Evolutionary conservation across 1,140 invertebrate species (phyloP).

Genomic region (Harlomillsia oculata): DNA sequence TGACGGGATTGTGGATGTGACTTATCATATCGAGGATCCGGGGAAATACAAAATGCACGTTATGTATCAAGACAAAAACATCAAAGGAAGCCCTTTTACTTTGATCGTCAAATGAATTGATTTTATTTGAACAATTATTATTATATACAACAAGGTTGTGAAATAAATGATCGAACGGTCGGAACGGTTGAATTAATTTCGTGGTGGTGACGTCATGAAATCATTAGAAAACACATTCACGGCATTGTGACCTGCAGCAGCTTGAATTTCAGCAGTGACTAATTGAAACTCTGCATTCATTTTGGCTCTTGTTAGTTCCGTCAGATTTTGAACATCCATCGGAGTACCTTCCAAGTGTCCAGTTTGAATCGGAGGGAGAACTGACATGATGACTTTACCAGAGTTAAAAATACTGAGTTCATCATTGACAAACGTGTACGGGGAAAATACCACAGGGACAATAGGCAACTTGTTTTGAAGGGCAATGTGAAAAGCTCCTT

Average conservation of each 20-base stretch:
- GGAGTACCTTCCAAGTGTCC: no score
- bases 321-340: constrained; percentile 42
- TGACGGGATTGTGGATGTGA: no score
- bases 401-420: constrained; percentile 65
- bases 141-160: no score
- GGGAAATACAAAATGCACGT: no score
- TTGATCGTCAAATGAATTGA: no score
- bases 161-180: no score
- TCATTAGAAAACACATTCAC: constrained; percentile 15
- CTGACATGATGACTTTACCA: constrained; percentile 51
- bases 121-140: no score
- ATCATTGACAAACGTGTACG: constrained; percentile 75
- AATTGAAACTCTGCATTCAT: constrained; percentile 39
- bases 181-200: no score
- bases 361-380: constrained; percentile 42
- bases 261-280: constrained; percentile 11
- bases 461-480: constrained; percentile 77
- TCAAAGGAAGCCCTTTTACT: no score
- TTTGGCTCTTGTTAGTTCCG: constrained; percentile 39
- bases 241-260: constrained; percentile 5
- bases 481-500: constrained; percentile 88
- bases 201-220: no score
- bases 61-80: no score
- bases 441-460: constrained; percentile 78
- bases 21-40: no score